Evolutionary conservation across 2,888 invertebrate species (phyloP), one percentile per base, ranked within the genome.

Genomic region (Drosophila affinis): DNA sequence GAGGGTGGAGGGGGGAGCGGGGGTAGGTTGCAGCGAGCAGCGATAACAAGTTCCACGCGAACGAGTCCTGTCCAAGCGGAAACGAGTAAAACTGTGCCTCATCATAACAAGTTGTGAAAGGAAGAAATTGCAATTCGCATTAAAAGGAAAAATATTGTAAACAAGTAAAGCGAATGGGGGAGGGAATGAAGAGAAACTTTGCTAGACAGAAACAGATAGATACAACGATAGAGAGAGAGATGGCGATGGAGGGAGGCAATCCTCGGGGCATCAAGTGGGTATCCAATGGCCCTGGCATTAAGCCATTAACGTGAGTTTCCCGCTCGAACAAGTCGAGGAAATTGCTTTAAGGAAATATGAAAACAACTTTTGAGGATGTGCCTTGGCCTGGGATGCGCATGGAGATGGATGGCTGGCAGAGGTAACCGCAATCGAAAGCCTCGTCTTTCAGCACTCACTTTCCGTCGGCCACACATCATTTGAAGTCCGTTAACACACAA

Each of bases 11-110:
- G 2, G 5, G 32, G 39, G 27, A 24, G n/a, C n/a, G 14, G 3
- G 14, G 9, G 60, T 0, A 21, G 3, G 21, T 3, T 3, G 12
- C 39, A 4, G 14, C 32, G 39, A 73, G 62, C 47, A 60, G 57
- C 62, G 57, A 68, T 71, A 78, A 87, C 81, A 84, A 88, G 69
- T 75, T 88, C 70, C 87, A 87, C 84, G 72, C 87, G 81, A 59
- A 72, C 65, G 68, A 62, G 69, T 70, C 54, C 65, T 72, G 65
- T 68, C 81, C 83, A 81, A 68, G 76, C 84, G 84, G 67, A 88
- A 83, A 61, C 29, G 68, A 74, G 53, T 56, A 49, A 69, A 75
- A 64, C 74, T 69, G 75, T 70, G 65, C 60, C 75, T 74, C 75
- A 68, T 72, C 75, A 74, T 68, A 72, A 72, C 67, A 74, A 68